A percentile compares a stretch with the other conserved stretches of the same genome.
Conservation (phyloP, 2,797 vertebrate species). For the Scolopax rusticola region DNA sequence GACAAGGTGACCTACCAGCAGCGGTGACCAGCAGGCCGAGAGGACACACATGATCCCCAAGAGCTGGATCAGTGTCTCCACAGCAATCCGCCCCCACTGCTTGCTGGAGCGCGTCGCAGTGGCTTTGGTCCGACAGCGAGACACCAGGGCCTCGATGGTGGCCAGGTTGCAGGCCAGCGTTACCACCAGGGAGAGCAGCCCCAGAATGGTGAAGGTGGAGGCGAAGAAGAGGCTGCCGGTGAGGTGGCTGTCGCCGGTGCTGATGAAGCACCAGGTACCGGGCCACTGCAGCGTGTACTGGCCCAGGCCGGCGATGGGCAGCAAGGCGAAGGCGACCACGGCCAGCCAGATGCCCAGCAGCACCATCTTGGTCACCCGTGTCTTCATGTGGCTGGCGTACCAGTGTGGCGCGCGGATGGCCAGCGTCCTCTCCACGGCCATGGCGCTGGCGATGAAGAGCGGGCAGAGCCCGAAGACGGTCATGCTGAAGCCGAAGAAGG, state of each 20-base stretch:
- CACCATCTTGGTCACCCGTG: conserved; percentile 83
- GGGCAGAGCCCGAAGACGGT: conserved; percentile 93
- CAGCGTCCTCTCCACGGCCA: conserved; percentile 92
- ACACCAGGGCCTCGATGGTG: conserved; percentile 89
- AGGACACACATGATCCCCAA: conserved; percentile 96
- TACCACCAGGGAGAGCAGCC: conserved; percentile 87
- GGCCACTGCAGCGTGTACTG: conserved; percentile 93
- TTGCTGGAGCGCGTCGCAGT: conserved; percentile 81
- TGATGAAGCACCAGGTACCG: conserved; percentile 97
- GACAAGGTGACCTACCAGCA: conserved; percentile 87
- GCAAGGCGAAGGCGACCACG: conserved; percentile 86
- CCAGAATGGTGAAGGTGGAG: conserved; percentile 87
- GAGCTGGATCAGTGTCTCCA: conserved; percentile 93
- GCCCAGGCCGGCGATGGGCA: conserved; percentile 90
- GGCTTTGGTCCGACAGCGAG: conserved; percentile 86
- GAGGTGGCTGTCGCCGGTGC: conserved; percentile 42
- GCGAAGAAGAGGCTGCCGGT: conserved; percentile 79
- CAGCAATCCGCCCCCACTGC: conserved; percentile 93
- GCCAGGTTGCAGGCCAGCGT: conserved; percentile 92
- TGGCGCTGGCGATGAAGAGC: conserved; percentile 92
- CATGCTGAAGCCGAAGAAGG: conserved; percentile 95
- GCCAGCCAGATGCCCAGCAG: conserved; percentile 86
- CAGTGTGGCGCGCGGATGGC: conserved; percentile 94
- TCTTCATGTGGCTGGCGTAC: conserved; percentile 93
- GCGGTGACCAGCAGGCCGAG: conserved; percentile 92